These are phyloP conservation scores for Drosophila tripunctata DNA, from an alignment of 2,888 invertebrate species.

Conservation along the genomic window DNA sequence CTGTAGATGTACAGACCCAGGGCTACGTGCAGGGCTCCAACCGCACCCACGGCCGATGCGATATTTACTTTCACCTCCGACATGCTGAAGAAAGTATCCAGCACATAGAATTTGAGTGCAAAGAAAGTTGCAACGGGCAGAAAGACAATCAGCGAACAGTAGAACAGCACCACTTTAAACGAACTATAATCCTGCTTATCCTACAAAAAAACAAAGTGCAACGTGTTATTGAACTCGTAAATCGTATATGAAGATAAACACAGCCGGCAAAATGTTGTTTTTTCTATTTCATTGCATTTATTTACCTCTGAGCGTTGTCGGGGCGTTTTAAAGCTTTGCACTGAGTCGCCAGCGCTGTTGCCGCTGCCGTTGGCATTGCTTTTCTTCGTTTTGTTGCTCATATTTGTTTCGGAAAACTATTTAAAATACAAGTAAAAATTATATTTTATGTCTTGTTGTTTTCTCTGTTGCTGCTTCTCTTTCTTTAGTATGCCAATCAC, in stretches of 20 bases:
- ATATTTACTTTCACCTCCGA: slow-evolving; percentile 89
- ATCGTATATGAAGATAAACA: neutral
- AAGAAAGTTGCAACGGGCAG: slow-evolving; percentile 92
- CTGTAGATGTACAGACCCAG: slow-evolving; percentile 91
- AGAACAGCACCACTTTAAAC: slow-evolving; percentile 90
- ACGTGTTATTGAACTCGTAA: slow-evolving; percentile 1
- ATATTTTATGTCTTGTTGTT: slow-evolving; percentile 32
- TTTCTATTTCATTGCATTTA: too few species aligned
- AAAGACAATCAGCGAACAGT: slow-evolving; percentile 90
- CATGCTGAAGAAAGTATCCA: slow-evolving; percentile 87
- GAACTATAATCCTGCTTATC: slow-evolving; percentile 87
- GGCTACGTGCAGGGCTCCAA: slow-evolving; percentile 90
- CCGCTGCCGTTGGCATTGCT: slow-evolving; percentile 25
- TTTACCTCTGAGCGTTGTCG: slow-evolving; percentile 63
- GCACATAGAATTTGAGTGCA: slow-evolving; percentile 87
- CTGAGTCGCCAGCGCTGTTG: slow-evolving; percentile 23
- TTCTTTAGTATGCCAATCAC: slow-evolving; percentile 62
- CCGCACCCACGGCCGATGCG: slow-evolving; percentile 91
- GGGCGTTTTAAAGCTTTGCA: slow-evolving; percentile 36
- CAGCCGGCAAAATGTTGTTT: slow-evolving; percentile 41
- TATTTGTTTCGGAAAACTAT: slow-evolving; percentile 28
- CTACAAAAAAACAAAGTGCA: slow-evolving; percentile 49
- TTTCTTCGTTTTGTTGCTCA: slow-evolving; percentile 62
- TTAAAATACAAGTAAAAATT: slow-evolving; percentile 4
- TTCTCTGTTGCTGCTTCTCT: slow-evolving; percentile 32